phyloP scores from a whole-genome alignment of 37 sponge, comb jelly and placozoan genomes.

The Axinella damicornis region DNA sequence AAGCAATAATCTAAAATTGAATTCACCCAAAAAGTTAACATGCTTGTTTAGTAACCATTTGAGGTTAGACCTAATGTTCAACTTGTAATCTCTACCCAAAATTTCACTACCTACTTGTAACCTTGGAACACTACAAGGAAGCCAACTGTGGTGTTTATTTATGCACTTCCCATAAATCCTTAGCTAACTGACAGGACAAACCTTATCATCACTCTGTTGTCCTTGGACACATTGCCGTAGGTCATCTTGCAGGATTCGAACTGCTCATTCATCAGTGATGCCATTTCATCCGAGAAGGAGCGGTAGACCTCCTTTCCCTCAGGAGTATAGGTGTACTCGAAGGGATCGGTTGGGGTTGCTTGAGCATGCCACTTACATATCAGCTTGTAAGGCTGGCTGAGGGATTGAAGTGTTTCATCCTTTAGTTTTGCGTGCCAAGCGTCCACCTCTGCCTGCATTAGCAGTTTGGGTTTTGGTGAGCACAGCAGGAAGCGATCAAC shows the following conservation, averaged over 20 bases:
- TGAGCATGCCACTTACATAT: not conserved
- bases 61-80: too few relatives aligned
- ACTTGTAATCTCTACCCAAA: too few relatives aligned
- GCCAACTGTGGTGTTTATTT: too few relatives aligned
- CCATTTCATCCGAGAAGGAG: not conserved
- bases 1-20: too few relatives aligned
- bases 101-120: too few relatives aligned
- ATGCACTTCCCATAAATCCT: not conserved
- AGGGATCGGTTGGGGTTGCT: too few relatives aligned
- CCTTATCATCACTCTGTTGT: not conserved
- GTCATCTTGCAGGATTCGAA: not conserved
- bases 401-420: not conserved
- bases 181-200: too few relatives aligned
- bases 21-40: too few relatives aligned
- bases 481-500: conserved; percentile 5
- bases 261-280: not conserved
- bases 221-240: not conserved
- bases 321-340: not conserved
- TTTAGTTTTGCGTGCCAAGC: not conserved
- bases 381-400: not conserved
- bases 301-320: not conserved
- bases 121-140: too few relatives aligned
- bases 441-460: conserved; percentile 2
- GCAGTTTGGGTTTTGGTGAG: not conserved
- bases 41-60: too few relatives aligned